Conservation (phyloP, 2,888 invertebrate species). For the Anaspis maculata region DNA sequence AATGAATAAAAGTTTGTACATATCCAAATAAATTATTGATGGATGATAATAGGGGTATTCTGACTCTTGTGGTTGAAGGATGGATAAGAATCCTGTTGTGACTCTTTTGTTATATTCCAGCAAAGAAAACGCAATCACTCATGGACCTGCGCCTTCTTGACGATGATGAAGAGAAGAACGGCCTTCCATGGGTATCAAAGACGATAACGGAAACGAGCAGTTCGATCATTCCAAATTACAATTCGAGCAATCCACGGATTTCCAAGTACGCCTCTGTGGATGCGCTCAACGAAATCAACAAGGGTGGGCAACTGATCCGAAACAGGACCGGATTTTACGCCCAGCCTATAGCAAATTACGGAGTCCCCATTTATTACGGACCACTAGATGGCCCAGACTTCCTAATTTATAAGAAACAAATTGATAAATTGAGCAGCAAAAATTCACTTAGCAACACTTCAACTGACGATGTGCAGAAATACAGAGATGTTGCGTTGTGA, state of each 20-base stretch:
- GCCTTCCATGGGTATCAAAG: conserved; percentile 26
- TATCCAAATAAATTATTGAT: too few species aligned
- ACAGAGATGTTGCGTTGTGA: conserved; percentile 41
- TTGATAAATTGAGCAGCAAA: conserved; percentile 33
- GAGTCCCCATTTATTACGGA: conserved; percentile 41
- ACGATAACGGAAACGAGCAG: conserved; percentile 27
- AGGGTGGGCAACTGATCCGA: conserved; percentile 31
- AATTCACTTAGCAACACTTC: conserved; percentile 41
- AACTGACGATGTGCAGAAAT: conserved; percentile 42
- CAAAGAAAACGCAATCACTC: conserved; percentile 38
- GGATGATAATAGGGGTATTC: too few species aligned
- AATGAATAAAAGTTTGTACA: too few species aligned
- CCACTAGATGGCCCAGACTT: conserved; percentile 42
- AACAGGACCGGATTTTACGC: conserved; percentile 40
- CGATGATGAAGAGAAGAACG: conserved; percentile 22
- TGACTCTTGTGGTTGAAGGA: too few species aligned
- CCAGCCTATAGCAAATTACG: conserved; percentile 38
- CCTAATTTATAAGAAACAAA: conserved; percentile 40
- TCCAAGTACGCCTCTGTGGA: conserved; percentile 37
- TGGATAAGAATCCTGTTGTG: too few species aligned
- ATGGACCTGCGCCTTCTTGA: conserved; percentile 37
- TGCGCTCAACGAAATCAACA: conserved; percentile 30
- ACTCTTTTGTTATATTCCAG: too few species aligned
- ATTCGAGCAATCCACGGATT: conserved; percentile 20
- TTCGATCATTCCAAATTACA: conserved; percentile 26